Evolutionary conservation across 2,888 invertebrate genomes (phyloP), one percentile per base, ranked within the genome.

Genomic region (Euclidia mi): DNA sequence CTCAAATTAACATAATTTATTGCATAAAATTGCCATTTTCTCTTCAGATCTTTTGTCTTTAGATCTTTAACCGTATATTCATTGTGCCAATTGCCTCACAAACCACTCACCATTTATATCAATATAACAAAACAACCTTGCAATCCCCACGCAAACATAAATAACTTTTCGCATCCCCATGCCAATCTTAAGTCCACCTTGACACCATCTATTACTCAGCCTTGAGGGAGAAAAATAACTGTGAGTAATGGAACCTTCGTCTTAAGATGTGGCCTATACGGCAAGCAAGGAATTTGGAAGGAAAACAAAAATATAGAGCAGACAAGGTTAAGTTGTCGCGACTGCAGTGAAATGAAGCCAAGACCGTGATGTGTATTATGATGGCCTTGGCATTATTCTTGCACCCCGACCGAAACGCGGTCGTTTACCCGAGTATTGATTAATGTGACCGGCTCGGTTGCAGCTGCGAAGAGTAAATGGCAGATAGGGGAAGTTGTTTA

Each of bases 391-490:
- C 79, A 81, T 79, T 81, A 76, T 78, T 76, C 64, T 37, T 72
- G 66, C 71, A 75, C 64, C 75, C 78, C 76, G 60, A 73, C 64
- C 70, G 44, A 34, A 74, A 67, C 72, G 63, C 72, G 84, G 79
- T 81, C 79, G 62, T 81, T 82, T 81, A 76, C 82, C 79, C 44
- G n/a, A 2, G 57, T 82, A 83, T 81, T 72, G 83, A 83, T 84
- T 77, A 74, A 59, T 69, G 62, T 57, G 65, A 60, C 61, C 48
- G 55, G 47, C 57, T 57, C 42, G 45, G 64, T 56, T 79, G 78
- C 80, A 78, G 37, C 48, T 32, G 14, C 77, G 79, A 37, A 77
- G 77, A 80, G 18, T 57, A 57, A 46, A 41, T 4, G n/a, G n/a
- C 25, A 40, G 40, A 40, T 14, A 25, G 2, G 14, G 2, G 2